Evolutionary conservation across 2,797 vertebrate genomes (phyloP).

Genomic region (Phrynocephalus guinanensis): DNA sequence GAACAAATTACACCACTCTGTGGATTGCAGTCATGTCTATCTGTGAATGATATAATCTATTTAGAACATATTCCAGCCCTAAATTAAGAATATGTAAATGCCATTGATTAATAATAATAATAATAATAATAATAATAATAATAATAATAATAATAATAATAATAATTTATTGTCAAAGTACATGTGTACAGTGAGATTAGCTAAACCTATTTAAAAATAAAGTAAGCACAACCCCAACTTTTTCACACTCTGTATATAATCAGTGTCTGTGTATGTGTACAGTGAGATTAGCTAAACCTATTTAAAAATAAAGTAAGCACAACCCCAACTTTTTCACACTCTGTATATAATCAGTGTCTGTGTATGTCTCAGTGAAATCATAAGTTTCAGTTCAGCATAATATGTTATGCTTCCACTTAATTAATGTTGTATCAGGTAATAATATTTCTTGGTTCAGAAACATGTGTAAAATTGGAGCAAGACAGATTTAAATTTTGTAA

Average conservation of each 20-base stretch:
- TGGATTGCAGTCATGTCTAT: neutral
- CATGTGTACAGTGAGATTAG: too few species aligned
- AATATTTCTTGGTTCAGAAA: neutral
- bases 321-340: neutral
- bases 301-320: neutral
- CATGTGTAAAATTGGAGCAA: neutral
- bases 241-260: neutral
- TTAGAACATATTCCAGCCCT: neutral
- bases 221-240: neutral
- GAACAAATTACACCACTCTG: neutral
- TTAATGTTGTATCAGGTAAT: neutral
- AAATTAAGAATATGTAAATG: neutral
- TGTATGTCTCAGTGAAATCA: too few species aligned
- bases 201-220: neutral
- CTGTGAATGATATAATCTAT: neutral
- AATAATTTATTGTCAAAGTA: too few species aligned
- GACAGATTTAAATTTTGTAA: neutral
- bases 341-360: neutral
- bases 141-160: too few species aligned
- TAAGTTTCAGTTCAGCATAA: too few species aligned
- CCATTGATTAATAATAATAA: neutral
- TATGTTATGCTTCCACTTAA: too few species aligned
- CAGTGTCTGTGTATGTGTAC: too few species aligned
- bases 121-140: too few species aligned
- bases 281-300: too few species aligned